Evolutionary conservation across 1,140 invertebrate genomes (phyloP).

Genomic region (Ceratina japonica): DNA sequence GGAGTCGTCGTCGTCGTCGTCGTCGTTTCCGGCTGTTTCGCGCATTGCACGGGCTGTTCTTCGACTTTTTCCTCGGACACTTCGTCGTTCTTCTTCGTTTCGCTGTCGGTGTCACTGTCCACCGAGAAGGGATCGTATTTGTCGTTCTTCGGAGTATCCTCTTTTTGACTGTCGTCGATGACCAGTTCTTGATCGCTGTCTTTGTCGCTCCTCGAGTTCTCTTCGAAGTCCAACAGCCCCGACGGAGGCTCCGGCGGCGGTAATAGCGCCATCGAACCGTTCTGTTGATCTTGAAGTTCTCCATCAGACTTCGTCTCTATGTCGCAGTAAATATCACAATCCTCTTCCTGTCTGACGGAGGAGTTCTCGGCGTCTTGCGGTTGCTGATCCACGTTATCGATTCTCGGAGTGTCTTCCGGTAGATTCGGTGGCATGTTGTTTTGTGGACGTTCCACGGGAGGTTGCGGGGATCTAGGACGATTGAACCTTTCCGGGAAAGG

Average conservation of each 20-base stretch:
- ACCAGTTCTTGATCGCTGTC: constrained; percentile 84
- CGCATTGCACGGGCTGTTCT: constrained; percentile 41
- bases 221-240: constrained; percentile 75
- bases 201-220: constrained; percentile 78
- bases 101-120: constrained; percentile 74
- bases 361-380: constrained; percentile 16
- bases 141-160: constrained; percentile 75
- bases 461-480: constrained; percentile 48
- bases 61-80: constrained; percentile 47
- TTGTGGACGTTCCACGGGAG: constrained; percentile 11
- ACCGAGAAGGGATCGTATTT: constrained; percentile 84
- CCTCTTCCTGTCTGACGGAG: constrained; percentile 66
- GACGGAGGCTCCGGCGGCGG: constrained; percentile 82
- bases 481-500: constrained; percentile 47
- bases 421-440: constrained; percentile 45
- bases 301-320: constrained; percentile 69
- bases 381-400: constrained; percentile 28
- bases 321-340: constrained; percentile 76
- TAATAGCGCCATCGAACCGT: constrained; percentile 59
- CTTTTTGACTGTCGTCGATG: constrained; percentile 82
- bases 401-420: constrained; percentile 40
- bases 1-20: too few relatives aligned
- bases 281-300: constrained; percentile 57
- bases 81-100: constrained; percentile 47
- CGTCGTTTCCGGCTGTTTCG: constrained; percentile 41